Evolutionary conservation across 2,113 vertebrate genomes (phyloP).

Genomic region (Tragelaphus scriptus): DNA sequence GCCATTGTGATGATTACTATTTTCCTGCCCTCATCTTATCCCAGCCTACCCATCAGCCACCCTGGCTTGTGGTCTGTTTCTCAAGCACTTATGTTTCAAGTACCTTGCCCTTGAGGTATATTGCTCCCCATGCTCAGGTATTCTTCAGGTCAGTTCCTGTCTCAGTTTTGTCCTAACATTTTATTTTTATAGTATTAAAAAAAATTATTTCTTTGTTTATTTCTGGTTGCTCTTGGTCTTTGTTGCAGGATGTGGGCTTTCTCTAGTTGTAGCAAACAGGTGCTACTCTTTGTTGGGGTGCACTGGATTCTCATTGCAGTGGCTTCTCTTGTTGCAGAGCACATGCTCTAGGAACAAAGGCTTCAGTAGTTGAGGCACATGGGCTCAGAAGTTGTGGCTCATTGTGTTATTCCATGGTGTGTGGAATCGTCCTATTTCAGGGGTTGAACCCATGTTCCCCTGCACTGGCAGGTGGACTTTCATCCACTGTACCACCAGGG

Average conservation of each 20-base stretch:
- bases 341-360: background rate
- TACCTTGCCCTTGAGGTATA: background rate
- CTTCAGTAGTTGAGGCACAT: background rate
- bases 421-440: background rate
- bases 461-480: background rate
- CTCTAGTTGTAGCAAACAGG: background rate
- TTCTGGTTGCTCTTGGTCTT: background rate
- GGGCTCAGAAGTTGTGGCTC: background rate
- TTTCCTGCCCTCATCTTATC: background rate
- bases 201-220: background rate
- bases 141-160: background rate
- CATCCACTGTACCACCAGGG: background rate
- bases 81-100: background rate
- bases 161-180: background rate
- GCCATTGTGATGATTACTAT: background rate
- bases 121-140: background rate
- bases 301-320: background rate
- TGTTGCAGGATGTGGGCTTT: background rate
- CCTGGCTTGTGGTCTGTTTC: background rate
- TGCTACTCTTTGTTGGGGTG: background rate
- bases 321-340: background rate
- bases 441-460: background rate
- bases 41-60: background rate
- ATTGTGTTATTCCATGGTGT: background rate
- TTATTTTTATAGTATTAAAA: background rate